phyloP scores from a whole-genome alignment of 1,140 invertebrate species.

The Tenebrio molitor region DNA sequence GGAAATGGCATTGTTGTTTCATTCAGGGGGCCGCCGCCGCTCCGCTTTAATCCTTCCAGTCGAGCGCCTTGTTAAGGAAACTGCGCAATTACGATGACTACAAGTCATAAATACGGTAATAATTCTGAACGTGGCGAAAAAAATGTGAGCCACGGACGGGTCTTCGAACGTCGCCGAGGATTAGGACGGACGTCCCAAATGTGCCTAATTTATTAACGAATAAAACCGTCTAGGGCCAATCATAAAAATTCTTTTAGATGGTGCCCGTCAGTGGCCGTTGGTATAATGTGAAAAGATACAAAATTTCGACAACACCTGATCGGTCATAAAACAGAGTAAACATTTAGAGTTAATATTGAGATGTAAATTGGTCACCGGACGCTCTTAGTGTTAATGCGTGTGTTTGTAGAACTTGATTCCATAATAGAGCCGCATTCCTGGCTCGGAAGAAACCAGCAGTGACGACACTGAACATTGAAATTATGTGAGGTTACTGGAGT shows the following conservation, averaged over 20 bases:
- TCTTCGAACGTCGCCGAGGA: not conserved
- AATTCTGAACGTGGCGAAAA: conserved; percentile 13
- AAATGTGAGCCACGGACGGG: not conserved
- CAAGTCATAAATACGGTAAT: conserved; percentile 13
- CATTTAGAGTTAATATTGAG: conserved; percentile 60
- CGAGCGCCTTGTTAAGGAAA: conserved; percentile 23
- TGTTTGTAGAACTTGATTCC: conserved; percentile 64
- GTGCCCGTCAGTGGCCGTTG: conserved; percentile 22
- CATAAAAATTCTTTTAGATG: conserved; percentile 41
- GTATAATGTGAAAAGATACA: conserved; percentile 42
- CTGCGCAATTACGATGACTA: conserved; percentile 8
- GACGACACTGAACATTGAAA: conserved; percentile 33
- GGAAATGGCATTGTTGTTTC: conserved; percentile 33
- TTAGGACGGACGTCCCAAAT: conserved; percentile 25
- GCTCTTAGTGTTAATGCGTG: conserved; percentile 61
- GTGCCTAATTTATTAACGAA: conserved; percentile 30
- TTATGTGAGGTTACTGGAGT: conserved; percentile 33
- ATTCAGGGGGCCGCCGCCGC: conserved; percentile 4
- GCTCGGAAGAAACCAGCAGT: conserved; percentile 33
- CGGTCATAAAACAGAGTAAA: conserved; percentile 60
- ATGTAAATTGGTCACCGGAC: conserved; percentile 61
- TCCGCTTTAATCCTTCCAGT: conserved; percentile 14
- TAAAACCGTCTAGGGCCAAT: conserved; percentile 11
- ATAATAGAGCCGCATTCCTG: conserved; percentile 63
- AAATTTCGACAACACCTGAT: conserved; percentile 45